These are phyloP conservation scores for Allophyes oxyacanthae DNA, from an alignment of 2,888 invertebrate species.

Conservation along the genomic window DNA sequence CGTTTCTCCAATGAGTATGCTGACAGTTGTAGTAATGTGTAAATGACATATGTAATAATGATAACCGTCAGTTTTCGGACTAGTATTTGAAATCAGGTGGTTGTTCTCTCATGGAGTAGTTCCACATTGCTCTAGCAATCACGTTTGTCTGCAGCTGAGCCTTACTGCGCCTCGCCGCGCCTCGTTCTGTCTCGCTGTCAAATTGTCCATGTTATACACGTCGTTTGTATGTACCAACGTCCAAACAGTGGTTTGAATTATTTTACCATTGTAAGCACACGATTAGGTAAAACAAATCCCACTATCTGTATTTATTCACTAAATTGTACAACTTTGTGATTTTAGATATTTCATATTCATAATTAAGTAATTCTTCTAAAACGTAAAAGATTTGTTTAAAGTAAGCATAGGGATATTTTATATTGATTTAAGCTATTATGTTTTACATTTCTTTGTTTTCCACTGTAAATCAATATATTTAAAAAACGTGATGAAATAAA, in stretches of 20 bases:
- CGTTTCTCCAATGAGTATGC: not conserved
- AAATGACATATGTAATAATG: not conserved
- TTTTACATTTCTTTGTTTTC: constrained; percentile 10
- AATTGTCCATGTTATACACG: constrained; percentile 57
- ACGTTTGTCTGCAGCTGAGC: constrained; percentile 60
- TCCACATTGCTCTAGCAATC: constrained; percentile 57
- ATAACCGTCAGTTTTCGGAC: constrained; percentile 25
- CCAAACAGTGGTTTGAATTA: constrained; percentile 44
- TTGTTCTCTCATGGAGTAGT: constrained; percentile 49
- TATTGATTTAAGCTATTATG: constrained; percentile 15
- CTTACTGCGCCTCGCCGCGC: constrained; percentile 37
- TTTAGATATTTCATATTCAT: not conserved
- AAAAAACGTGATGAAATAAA: constrained; percentile 25
- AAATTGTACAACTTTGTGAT: not conserved
- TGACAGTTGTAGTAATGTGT: too few species aligned
- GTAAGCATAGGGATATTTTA: not conserved
- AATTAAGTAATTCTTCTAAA: too few species aligned
- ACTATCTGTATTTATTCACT: constrained; percentile 8
- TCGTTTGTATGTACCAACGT: constrained; percentile 34
- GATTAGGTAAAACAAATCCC: constrained; percentile 21
- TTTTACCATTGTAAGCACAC: constrained; percentile 16
- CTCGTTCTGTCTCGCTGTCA: constrained; percentile 53
- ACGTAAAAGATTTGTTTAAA: too few species aligned
- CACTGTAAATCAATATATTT: constrained; percentile 7
- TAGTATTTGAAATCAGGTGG: constrained; percentile 43